phyloP scores from a whole-genome alignment of 2,888 invertebrate species.

The Ischnus inquisitorius region DNA sequence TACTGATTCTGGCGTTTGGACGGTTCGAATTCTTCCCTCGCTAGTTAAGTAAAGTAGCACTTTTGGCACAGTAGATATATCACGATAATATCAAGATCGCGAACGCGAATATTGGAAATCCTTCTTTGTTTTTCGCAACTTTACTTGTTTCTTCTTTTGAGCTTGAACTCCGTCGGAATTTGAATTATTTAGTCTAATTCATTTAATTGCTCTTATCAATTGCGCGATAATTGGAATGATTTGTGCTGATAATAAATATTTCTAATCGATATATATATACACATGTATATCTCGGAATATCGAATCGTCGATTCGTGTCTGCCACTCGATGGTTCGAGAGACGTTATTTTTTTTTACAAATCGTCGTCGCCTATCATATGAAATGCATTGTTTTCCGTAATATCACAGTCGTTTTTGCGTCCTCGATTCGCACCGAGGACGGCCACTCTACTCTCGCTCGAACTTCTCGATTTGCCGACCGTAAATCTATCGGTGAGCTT shows the following conservation, averaged over 20 bases:
- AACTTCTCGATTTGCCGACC: conserved; percentile 90
- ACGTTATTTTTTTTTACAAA: conserved; percentile 87
- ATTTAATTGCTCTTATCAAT: conserved; percentile 12
- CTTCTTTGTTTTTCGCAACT: conserved; percentile 38
- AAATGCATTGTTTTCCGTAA: conserved; percentile 96
- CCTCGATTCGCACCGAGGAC: conserved; percentile 74
- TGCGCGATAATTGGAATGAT: conserved; percentile 27
- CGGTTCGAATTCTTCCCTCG: conserved; percentile 63
- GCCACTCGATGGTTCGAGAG: not conserved
- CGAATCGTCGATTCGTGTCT: conserved; percentile 8
- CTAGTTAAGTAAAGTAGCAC: conserved; percentile 67
- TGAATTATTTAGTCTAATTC: conserved; percentile 24
- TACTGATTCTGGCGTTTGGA: conserved; percentile 64
- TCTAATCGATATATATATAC: not conserved
- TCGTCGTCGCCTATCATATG: conserved; percentile 98
- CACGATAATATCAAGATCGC: conserved; percentile 55
- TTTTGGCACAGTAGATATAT: conserved; percentile 70
- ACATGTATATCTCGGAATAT: conserved; percentile 34
- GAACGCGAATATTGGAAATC: conserved; percentile 39
- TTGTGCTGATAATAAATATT: conserved; percentile 17
- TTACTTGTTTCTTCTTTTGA: conserved; percentile 4
- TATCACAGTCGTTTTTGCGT: conserved; percentile 86
- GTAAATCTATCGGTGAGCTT: conserved; percentile 91
- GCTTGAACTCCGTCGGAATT: conserved; percentile 32
- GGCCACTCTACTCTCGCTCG: conserved; percentile 82